Base-by-base conservation (phyloP, 1,140 invertebrate genomes). In the Drosophila miranda region DNA sequence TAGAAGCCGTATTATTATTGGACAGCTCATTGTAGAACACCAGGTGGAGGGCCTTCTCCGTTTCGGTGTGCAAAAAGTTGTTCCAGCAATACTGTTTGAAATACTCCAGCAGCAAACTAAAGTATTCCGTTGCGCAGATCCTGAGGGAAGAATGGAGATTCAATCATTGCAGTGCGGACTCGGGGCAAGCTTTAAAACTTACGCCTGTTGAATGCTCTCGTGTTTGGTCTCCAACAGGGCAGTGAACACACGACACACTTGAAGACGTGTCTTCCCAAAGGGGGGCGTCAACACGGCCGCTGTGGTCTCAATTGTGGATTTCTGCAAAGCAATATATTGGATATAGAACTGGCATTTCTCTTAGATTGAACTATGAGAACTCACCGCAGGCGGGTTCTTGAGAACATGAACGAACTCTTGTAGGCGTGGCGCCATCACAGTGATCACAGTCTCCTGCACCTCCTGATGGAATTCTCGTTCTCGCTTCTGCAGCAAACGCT, bases 81-180 rank as follows among this genome's bases (percentile, higher is more conserved):
- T 97, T 97, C 95, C 95, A 96, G 45, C 93, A 93, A 92, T 96
- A 97, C 89, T 95, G 93, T 91, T 97, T 96, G 92, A 96, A 97
- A 79, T 97, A 92, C 91, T 96, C 95, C 93, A 97, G 92, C 44
- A 95, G 92, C 19, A 79, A 88, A 74, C 43, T 79, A 59, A 93
- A 75, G 75, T 92, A 79, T 62, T 91, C 78, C 69, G 90, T 76
- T 49, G 68, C 51, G 89, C 91, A 83, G 88, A 80, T 89, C 11
- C 90, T 91, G 9, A 5, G 51, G 26, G 0, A 30, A 26, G 23
- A n/a, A 6, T 13, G 0, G 3, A 5, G 0, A 11, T 11, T 34
- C 3, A 11, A 28, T 13, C 2, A 5, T 21, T 4, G 1, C 50
- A 49, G 34, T 38, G 3, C 34, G 11, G 3, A 11, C 11, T 9